A percentile compares a stretch with the other conserved stretches of the same genome.
Evolutionary conservation across 2,797 vertebrate genomes (phyloP).

Genomic region (Brachymystax lenok): DNA sequence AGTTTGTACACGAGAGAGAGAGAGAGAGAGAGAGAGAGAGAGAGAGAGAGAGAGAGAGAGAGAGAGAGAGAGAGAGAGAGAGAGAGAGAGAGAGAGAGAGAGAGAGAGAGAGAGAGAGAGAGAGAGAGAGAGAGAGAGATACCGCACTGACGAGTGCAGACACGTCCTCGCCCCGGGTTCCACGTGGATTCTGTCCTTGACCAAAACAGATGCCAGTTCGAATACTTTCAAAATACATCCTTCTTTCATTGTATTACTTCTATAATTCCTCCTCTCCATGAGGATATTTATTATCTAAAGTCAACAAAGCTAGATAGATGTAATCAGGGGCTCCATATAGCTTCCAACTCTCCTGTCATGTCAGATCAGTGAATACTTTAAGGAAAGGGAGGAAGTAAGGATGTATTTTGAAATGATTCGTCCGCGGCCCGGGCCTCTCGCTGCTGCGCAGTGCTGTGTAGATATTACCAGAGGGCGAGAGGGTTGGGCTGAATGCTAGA

Average conservation of each 20-base stretch:
- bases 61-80: too few relatives aligned
- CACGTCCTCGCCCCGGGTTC: not conserved
- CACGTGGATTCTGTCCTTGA: conserved; percentile 1
- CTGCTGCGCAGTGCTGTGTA: conserved; percentile 66
- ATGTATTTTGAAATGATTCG: not conserved
- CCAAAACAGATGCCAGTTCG: not conserved
- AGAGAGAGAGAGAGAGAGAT: not conserved
- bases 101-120: too few relatives aligned
- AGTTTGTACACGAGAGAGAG: too few relatives aligned
- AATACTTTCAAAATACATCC: not conserved
- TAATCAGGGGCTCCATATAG: not conserved
- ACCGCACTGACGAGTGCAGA: not conserved
- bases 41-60: not conserved
- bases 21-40: too few relatives aligned
- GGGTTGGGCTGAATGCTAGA: conserved; percentile 9
- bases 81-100: not conserved
- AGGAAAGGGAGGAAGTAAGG: not conserved
- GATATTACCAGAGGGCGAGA: not conserved
- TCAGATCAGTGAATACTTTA: not conserved
- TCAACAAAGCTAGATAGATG: too few relatives aligned
- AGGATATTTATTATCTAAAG: too few relatives aligned
- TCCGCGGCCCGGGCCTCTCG: conserved; percentile 34
- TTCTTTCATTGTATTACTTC: not conserved
- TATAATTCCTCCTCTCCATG: too few relatives aligned
- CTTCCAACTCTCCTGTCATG: not conserved